Evolutionary conservation across 92 coral and sea anemone genomes (phyloP).

Genomic region (Blastomussa wellsi): DNA sequence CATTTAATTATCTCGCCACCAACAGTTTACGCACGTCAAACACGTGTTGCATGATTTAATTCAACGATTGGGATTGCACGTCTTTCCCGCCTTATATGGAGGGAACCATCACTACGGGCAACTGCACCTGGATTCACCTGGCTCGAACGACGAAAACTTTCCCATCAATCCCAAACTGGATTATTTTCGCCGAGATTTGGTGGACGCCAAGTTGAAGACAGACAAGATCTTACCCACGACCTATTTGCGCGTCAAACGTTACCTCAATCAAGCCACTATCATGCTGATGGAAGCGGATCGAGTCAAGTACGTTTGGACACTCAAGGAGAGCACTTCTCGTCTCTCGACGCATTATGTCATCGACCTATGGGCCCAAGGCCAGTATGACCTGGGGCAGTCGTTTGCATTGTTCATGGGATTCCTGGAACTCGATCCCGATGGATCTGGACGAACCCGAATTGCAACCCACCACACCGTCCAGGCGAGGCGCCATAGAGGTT

Average conservation of each 20-base stretch:
- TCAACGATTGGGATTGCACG: neutral
- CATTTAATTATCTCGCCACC: no score
- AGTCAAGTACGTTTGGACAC: neutral
- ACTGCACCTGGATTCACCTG: no score
- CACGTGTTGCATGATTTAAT: slow-evolving; percentile 5
- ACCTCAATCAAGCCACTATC: no score
- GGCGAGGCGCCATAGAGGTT: no score
- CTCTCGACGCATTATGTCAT: neutral
- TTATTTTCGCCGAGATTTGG: neutral
- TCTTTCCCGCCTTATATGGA: slow-evolving; percentile 13
- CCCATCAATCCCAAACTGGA: slow-evolving; percentile 6
- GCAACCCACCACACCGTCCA: neutral
- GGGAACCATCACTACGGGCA: neutral
- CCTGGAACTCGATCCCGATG: neutral
- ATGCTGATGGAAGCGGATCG: neutral
- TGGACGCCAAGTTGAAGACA: no score
- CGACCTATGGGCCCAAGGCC: neutral
- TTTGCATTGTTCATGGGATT: neutral
- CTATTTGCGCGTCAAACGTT: no score
- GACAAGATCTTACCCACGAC: no score
- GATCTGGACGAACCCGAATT: neutral
- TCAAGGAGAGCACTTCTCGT: neutral
- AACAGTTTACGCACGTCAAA: neutral
- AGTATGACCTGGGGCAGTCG: neutral
- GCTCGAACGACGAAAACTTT: no score